Conservation (phyloP, 2,797 vertebrate species). For the Enteromius treurensis region DNA sequence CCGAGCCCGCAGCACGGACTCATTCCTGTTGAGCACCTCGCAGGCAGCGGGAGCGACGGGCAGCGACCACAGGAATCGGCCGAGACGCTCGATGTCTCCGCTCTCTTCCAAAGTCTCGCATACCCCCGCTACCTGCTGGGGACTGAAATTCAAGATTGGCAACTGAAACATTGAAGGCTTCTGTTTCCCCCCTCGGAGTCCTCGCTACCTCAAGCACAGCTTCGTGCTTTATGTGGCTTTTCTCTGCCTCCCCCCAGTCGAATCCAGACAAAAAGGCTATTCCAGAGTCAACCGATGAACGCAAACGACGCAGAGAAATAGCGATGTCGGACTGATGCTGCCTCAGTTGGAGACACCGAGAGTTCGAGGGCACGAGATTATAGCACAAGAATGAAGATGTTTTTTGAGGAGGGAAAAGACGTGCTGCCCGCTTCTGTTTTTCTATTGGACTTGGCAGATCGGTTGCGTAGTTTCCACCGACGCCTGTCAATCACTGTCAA, state of each 20-base stretch:
- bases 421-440: conserved; percentile 80
- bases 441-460: conserved; percentile 93
- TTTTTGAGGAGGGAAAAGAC: conserved; percentile 79
- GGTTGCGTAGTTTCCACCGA: conserved; percentile 88
- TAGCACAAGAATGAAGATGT: conserved; percentile 77
- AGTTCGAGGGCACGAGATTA: conserved; percentile 76
- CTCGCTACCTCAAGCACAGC: conserved; percentile 64
- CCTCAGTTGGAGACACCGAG: conserved; percentile 73
- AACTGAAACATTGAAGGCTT: conserved; percentile 97
- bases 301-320: conserved; percentile 62
- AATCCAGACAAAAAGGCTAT: conserved; percentile 71
- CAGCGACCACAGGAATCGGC: conserved; percentile 98
- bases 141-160: conserved; percentile 98
- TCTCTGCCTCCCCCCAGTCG: conserved; percentile 52
- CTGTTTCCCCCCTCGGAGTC: conserved; percentile 64
- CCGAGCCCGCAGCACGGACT: conserved; percentile 93
- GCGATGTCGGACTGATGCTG: conserved; percentile 75
- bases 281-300: conserved; percentile 72
- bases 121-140: conserved; percentile 99
- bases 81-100: conserved; percentile 96
- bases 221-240: conserved; percentile 57
- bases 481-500: conserved; percentile 92
- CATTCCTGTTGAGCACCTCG: conserved; percentile 98
- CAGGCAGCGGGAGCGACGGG: conserved; percentile 97
- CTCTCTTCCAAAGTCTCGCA: conserved; percentile 99